phyloP scores from a whole-genome alignment of 2,797 vertebrate genomes.

The Dryobates pubescens region DNA sequence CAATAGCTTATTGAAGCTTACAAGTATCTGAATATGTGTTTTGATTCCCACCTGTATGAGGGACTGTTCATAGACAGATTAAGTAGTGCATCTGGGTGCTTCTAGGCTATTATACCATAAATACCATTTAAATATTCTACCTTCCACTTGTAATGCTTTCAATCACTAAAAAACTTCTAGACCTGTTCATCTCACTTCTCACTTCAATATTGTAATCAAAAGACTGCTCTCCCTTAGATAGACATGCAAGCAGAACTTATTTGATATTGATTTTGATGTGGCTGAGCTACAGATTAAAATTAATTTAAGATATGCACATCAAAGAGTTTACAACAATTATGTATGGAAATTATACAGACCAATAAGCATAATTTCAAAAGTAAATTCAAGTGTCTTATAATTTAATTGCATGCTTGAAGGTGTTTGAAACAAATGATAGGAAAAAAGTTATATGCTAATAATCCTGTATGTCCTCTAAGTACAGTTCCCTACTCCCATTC shows the following conservation, averaged over 20 bases:
- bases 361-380: conserved; percentile 17
- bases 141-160: not conserved
- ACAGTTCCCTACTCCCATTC: not conserved
- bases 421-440: conserved; percentile 17
- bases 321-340: conserved; percentile 15
- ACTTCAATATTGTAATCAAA: not conserved
- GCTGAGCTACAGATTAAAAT: not conserved
- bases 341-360: conserved; percentile 23
- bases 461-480: not conserved
- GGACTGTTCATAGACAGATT: not conserved
- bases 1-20: not conserved
- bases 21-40: not conserved
- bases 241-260: not conserved
- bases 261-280: conserved; percentile 4
- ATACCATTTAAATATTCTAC: not conserved
- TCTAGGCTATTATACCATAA: not conserved
- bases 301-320: not conserved
- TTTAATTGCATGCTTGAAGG: conserved; percentile 8
- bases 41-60: not conserved
- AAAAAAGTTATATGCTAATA: not conserved
- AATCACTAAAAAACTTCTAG: not conserved
- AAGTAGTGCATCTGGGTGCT: not conserved
- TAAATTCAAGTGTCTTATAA: conserved; percentile 33
- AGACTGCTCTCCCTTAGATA: not conserved
- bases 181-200: not conserved